Base-by-base conservation (phyloP, 2,113 vertebrate species). In the Lontra canadensis region DNA sequence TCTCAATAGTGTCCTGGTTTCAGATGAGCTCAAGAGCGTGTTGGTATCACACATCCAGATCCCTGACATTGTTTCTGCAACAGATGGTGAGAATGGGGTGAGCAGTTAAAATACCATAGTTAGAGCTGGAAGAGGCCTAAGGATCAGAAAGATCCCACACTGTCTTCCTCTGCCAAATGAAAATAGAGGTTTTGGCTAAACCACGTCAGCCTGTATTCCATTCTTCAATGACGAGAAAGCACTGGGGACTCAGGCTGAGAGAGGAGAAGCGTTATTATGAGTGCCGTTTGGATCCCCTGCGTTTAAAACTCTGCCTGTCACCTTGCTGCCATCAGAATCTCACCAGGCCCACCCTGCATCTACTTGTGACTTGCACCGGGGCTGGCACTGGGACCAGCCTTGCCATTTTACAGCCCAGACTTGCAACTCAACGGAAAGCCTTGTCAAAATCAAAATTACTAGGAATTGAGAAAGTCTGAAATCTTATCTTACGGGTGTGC, bases 361-460 rank as follows among this genome's bases (percentile, higher is more conserved):
- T 92, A 2, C 63, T 47, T 79, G 39, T 13, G 34, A 31, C 76
- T 47, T 87, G 23, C 3, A 17, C 61, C 2, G 10, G 20, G 52
- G 36, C 55, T 92, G 71, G 21, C 59, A 2, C n/a, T 29, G 61
- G 31, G 39, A 73, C 20, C 39, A 44, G 36, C n/a, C 39, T 73
- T 69, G 20, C 31, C 47, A 14, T 25, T 83, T 83, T 55, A 47
- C 59, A 69, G 84, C 55, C 63, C n/a, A 36, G 31, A 61, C 4
- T 42, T 88, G 6, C 8, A 88, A 42, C 44, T 73, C 42, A 47
- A 57, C 23, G 47, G 17, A 55, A 42, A 44, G n/a, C 63, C 23
- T 94, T 95, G 65, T 88, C 34, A 2, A 92, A 90, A 88, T 88
- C 55, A 67, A 85, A 94, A 93, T 57, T 6, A 47, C 84, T 39